A percentile compares a stretch with the other conserved stretches of the same genome.
Evolutionary conservation across 2,888 invertebrate genomes (phyloP).

Genomic region (Drosophila recens): DNA sequence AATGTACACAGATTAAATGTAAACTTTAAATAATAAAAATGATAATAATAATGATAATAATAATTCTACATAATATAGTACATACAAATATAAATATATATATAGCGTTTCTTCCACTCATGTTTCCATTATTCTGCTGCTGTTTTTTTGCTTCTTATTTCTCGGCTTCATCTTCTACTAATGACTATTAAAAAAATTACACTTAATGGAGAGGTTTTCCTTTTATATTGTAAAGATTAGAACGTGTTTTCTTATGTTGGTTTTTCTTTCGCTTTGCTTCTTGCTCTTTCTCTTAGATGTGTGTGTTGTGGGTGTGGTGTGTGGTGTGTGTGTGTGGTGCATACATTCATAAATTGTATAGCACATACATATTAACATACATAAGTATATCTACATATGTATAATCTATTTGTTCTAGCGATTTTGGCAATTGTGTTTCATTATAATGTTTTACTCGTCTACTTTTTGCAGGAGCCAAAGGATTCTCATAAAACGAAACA

Average conservation of each 20-base stretch:
- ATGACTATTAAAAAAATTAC: constrained; percentile 68
- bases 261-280: constrained; percentile 14
- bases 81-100: constrained; percentile 46
- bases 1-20: constrained; percentile 71
- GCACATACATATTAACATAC: constrained; percentile 19
- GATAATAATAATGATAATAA: constrained; percentile 48
- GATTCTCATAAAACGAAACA: constrained; percentile 47
- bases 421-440: constrained; percentile 32
- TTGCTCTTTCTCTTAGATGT: constrained; percentile 3
- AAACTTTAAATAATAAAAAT: constrained; percentile 53
- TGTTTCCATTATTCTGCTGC: constrained; percentile 1
- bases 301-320: constrained; percentile 10
- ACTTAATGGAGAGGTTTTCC: constrained; percentile 58
- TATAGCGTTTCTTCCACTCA: constrained; percentile 18
- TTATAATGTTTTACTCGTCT: constrained; percentile 6
- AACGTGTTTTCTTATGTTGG: constrained; percentile 27
- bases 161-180: constrained; percentile 39
- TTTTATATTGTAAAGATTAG: constrained; percentile 38
- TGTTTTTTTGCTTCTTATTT: not conserved
- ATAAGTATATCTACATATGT: constrained; percentile 16
- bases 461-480: constrained; percentile 18
- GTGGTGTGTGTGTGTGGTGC: constrained; percentile 21
- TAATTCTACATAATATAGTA: constrained; percentile 60
- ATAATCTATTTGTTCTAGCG: constrained; percentile 37
- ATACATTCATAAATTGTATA: constrained; percentile 29